A percentile compares a stretch with the other conserved stretches of the same genome.
These are phyloP conservation scores for Napeogenes inachia DNA, from an alignment of 2,888 invertebrate genomes.

Conservation along the genomic window DNA sequence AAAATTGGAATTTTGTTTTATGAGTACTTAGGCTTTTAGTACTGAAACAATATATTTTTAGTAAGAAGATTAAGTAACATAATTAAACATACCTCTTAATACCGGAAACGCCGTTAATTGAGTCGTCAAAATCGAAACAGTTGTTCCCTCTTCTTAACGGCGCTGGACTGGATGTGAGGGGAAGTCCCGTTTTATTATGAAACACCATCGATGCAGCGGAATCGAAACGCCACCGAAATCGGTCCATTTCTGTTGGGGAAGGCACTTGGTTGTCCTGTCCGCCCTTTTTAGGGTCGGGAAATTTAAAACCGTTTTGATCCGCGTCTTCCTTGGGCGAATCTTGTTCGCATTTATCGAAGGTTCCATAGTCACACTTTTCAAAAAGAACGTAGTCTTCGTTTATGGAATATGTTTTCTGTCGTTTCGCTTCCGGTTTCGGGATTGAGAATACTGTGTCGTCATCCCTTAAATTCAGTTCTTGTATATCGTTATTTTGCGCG, in stretches of 20 bases:
- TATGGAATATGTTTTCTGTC: conserved; percentile 63
- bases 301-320: conserved; percentile 43
- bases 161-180: conserved; percentile 91
- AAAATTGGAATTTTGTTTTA: too few relatives aligned
- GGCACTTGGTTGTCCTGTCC: conserved; percentile 75
- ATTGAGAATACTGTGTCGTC: conserved; percentile 63
- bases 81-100: conserved; percentile 83
- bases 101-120: conserved; percentile 85
- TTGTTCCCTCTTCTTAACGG: conserved; percentile 86
- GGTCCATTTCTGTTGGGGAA: conserved; percentile 82
- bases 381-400: conserved; percentile 60
- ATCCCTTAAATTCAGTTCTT: conserved; percentile 54
- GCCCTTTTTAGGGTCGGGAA: conserved; percentile 44
- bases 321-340: conserved; percentile 50
- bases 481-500: conserved; percentile 51
- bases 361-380: conserved; percentile 70
- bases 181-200: conserved; percentile 87
- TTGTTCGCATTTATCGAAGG: conserved; percentile 51
- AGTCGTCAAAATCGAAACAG: conserved; percentile 90
- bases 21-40: neutral
- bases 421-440: conserved; percentile 49
- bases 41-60: neutral
- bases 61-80: conserved; percentile 6
- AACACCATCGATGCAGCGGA: conserved; percentile 91
- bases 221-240: conserved; percentile 84